Evolutionary conservation across 2,888 invertebrate genomes (phyloP).

Genomic region (Acanthococcus lagerstroemiae): DNA sequence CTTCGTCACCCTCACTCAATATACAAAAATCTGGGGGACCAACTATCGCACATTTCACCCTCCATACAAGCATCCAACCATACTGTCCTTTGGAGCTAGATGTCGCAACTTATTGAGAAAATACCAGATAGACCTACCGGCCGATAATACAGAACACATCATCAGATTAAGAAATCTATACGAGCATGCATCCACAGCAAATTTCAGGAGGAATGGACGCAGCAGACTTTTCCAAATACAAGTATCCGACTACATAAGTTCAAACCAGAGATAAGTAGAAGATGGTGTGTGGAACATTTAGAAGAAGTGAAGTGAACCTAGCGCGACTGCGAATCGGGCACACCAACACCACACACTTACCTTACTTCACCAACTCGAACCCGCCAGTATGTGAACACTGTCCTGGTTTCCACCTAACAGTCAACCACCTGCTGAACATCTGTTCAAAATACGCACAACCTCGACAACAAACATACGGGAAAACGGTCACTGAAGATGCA

Average conservation of each 20-base stretch:
- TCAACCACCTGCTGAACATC: background rate
- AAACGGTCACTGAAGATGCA: background rate
- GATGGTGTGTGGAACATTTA: background rate
- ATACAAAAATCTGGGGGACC: background rate
- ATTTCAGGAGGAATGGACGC: background rate
- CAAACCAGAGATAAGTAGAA: background rate
- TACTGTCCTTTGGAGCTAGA: background rate
- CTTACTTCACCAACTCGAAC: background rate
- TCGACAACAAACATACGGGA: background rate
- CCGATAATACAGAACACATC: background rate
- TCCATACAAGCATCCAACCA: background rate
- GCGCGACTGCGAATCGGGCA: background rate
- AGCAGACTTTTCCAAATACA: background rate
- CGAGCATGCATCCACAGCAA: background rate
- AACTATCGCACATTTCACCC: background rate
- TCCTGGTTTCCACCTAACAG: background rate
- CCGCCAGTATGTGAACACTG: background rate
- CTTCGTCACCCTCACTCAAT: background rate
- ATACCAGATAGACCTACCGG: too few species aligned
- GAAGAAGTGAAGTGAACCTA: too few species aligned
- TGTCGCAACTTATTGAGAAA: background rate
- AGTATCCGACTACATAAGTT: background rate
- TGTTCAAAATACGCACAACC: background rate
- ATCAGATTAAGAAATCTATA: background rate
- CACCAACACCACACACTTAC: background rate